Percentiles rank a stretch among this genome's conserved stretches.
phyloP scores from a whole-genome alignment of 2,113 vertebrate genomes.

The Microcebus murinus region DNA sequence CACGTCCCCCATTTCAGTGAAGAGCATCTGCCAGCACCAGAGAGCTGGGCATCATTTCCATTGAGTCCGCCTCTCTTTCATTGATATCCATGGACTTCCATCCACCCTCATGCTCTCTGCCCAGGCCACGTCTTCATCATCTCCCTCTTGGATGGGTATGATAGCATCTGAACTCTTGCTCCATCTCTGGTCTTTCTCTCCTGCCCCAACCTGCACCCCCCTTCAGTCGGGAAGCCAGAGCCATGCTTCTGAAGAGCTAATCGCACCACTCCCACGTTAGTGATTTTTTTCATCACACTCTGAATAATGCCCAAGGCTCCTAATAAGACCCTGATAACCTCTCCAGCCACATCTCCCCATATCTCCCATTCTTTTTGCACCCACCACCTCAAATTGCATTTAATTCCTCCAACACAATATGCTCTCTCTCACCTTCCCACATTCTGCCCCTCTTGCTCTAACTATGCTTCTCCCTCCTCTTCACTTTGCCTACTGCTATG shows the following conservation, averaged over 20 bases:
- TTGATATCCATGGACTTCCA: not conserved
- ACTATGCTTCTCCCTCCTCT: not conserved
- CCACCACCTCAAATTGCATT: not conserved
- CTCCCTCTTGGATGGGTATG: not conserved
- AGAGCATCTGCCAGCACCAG: not conserved
- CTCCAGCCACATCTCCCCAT: not conserved
- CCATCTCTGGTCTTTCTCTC: not conserved
- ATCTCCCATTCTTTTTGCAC: not conserved
- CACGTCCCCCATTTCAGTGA: not conserved
- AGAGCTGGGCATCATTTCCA: not conserved
- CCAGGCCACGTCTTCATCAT: accelerated
- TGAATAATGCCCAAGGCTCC: not conserved
- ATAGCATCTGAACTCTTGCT: not conserved
- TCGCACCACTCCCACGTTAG: not conserved
- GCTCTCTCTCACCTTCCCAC: not conserved
- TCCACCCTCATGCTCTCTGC: not conserved
- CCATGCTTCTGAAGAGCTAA: not conserved
- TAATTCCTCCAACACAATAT: not conserved
- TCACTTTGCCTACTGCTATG: not conserved
- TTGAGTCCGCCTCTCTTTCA: not conserved
- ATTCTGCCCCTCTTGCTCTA: not conserved
- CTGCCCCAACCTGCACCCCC: not conserved
- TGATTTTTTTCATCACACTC: not conserved
- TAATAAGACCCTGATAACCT: not conserved
- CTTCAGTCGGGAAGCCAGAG: not conserved